These are phyloP conservation scores for Bombus waltoni DNA, from an alignment of 1,140 invertebrate genomes.

Conservation along the genomic window DNA sequence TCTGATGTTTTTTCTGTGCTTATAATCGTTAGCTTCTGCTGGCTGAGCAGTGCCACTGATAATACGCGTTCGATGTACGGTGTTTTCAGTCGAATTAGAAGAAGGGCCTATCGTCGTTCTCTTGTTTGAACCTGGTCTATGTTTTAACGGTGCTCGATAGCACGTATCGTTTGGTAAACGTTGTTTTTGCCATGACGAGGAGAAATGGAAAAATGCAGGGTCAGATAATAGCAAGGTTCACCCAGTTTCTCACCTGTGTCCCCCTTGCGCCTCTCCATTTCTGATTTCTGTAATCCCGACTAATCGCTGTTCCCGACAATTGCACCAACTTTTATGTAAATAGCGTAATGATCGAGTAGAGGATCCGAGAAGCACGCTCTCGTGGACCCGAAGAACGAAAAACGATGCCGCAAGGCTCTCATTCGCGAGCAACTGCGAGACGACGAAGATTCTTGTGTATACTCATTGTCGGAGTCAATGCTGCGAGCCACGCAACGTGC, in stretches of 20 bases:
- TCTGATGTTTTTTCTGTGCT: background rate
- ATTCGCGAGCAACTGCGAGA: background rate
- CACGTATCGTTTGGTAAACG: background rate
- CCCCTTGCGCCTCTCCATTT: background rate
- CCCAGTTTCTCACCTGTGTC: constrained; percentile 28
- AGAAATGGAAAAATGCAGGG: background rate
- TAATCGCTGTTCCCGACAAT: constrained; percentile 36
- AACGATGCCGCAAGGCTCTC: constrained; percentile 16
- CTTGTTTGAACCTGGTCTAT: background rate
- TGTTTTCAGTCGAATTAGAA: background rate
- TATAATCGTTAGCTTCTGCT: background rate
- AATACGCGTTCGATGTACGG: background rate
- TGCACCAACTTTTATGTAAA: constrained; percentile 47
- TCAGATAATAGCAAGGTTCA: constrained; percentile 22
- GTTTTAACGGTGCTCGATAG: background rate
- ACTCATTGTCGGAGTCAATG: background rate
- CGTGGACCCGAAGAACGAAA: background rate
- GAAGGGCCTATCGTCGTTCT: background rate
- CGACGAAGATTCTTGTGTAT: background rate
- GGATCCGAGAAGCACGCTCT: background rate
- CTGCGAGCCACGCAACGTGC: background rate
- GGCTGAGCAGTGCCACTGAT: background rate
- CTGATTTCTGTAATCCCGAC: constrained; percentile 46
- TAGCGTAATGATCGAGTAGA: constrained; percentile 35
- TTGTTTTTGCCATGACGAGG: background rate